Conservation (phyloP, 2,797 vertebrate species). For the Poecilia gillii region DNA sequence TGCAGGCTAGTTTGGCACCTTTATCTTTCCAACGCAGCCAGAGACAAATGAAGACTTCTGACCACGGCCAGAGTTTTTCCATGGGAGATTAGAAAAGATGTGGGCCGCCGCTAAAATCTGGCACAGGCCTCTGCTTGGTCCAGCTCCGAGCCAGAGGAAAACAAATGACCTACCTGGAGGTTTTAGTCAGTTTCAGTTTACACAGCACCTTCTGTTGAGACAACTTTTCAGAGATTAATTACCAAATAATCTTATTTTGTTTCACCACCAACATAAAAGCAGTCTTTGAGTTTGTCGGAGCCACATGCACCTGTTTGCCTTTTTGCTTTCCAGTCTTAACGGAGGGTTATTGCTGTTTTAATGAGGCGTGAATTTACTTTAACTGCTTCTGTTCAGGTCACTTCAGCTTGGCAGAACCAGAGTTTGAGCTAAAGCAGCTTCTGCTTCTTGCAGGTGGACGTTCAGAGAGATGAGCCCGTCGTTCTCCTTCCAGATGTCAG, state of each 20-base stretch:
- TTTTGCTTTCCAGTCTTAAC: neutral
- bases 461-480: neutral
- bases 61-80: neutral
- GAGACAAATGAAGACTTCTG: slow-evolving; percentile 16
- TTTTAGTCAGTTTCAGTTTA: neutral
- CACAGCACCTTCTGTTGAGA: neutral
- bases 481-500: neutral
- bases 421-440: neutral
- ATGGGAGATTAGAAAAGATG: neutral
- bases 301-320: neutral
- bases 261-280: neutral
- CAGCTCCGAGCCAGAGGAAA: neutral
- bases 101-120: neutral
- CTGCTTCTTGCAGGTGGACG: neutral
- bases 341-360: neutral
- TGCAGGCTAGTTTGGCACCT: slow-evolving; percentile 8
- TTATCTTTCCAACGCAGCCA: slow-evolving; percentile 6
- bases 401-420: neutral
- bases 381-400: neutral
- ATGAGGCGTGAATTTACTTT: neutral
- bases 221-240: neutral
- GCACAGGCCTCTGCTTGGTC: neutral
- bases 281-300: neutral
- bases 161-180: neutral
- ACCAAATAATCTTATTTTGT: neutral